These are phyloP conservation scores for Agrenia bidenticulata DNA, from an alignment of 2,888 invertebrate genomes.

Conservation along the genomic window DNA sequence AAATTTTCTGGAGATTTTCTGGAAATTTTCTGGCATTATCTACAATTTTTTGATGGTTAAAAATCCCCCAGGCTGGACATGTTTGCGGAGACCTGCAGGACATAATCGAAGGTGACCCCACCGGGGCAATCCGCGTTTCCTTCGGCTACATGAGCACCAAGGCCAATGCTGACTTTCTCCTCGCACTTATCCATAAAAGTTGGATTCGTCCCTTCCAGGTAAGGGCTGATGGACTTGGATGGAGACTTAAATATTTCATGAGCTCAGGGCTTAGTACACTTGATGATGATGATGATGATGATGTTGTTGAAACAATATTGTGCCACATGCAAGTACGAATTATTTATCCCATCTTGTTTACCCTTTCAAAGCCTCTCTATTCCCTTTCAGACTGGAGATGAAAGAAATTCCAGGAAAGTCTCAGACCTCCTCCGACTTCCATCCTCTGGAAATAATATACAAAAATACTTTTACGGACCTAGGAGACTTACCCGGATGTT, in stretches of 20 bases:
- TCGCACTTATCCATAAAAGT: constrained; percentile 47
- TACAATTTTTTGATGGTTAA: neutral
- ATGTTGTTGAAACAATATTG: too few species aligned
- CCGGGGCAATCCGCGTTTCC: constrained; percentile 87
- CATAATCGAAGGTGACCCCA: constrained; percentile 80
- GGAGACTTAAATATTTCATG: neutral
- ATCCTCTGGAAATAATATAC: too few species aligned
- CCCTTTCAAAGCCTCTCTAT: too few species aligned
- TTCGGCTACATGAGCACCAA: constrained; percentile 85
- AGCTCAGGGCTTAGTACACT: too few species aligned
- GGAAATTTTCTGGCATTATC: too few species aligned
- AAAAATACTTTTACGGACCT: too few species aligned
- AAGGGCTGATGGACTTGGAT: neutral
- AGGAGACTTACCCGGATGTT: constrained; percentile 58
- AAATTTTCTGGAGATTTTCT: too few species aligned
- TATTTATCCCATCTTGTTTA: too few species aligned
- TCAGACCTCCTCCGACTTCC: too few species aligned
- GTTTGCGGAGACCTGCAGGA: constrained; percentile 88
- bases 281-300: too few species aligned
- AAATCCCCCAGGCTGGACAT: constrained; percentile 73
- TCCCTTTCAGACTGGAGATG: constrained; percentile 1
- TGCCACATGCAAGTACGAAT: too few species aligned
- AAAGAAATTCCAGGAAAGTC: neutral
- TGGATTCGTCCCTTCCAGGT: constrained; percentile 49
- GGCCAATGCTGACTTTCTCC: constrained; percentile 49